Percentiles rank a stretch among this genome's conserved stretches.
phyloP scores from a whole-genome alignment of 1,140 invertebrate genomes.

The Gonioctena quinquepunctata region DNA sequence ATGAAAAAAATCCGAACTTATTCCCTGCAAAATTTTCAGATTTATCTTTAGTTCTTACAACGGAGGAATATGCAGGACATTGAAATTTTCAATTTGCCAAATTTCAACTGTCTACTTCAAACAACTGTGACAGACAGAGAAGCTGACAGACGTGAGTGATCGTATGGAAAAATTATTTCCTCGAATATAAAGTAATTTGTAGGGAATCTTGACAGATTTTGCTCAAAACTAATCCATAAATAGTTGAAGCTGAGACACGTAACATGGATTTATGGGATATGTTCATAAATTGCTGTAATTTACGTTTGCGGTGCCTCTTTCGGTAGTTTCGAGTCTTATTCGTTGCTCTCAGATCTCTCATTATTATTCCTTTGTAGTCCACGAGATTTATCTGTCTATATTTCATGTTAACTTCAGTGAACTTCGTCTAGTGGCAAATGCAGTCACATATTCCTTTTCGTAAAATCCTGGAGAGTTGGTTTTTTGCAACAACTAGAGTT shows the following conservation, averaged over 20 bases:
- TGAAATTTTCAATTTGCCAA: too few species aligned
- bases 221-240: not conserved
- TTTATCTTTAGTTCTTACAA: too few species aligned
- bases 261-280: not conserved
- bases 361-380: not conserved
- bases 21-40: too few species aligned
- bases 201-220: too few species aligned
- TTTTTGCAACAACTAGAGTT: not conserved
- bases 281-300: not conserved
- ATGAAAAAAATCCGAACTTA: too few species aligned
- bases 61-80: too few species aligned
- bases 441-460: not conserved
- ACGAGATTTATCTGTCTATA: not conserved
- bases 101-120: too few species aligned
- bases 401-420: not conserved
- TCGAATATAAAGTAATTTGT: too few species aligned
- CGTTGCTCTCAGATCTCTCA: not conserved
- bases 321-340: not conserved
- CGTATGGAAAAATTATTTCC: too few species aligned
- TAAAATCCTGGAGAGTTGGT: not conserved
- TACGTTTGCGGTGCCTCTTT: not conserved
- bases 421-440: not conserved
- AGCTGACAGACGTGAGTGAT: too few species aligned
- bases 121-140: too few species aligned
- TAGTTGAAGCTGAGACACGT: not conserved